A percentile compares a stretch with the other conserved stretches of the same genome.
Conservation (phyloP, 2,113 vertebrate species). For the Actenoides hombroni region DNA sequence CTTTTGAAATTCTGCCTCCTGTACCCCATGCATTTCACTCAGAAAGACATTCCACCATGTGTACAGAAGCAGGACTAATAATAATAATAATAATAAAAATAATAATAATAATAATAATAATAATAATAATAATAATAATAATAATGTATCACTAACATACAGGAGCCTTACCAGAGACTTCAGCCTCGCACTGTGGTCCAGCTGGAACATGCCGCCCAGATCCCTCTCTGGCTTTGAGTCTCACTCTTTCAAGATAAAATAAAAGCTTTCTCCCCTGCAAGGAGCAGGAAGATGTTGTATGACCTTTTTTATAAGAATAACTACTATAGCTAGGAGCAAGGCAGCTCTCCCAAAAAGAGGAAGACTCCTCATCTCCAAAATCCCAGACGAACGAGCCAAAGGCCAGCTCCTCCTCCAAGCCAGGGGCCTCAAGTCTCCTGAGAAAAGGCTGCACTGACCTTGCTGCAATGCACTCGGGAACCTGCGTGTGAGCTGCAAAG, state of each 20-base stretch:
- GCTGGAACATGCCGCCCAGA: neutral
- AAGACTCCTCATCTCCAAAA: neutral
- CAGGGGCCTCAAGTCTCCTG: fast-evolving
- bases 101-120: neutral
- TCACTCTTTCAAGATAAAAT: neutral
- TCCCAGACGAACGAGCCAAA: fast-evolving
- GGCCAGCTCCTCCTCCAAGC: neutral
- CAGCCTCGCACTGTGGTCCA: neutral
- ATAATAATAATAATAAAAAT: neutral
- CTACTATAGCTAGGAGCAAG: neutral
- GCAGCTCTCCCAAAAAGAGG: neutral
- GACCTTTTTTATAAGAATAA: neutral
- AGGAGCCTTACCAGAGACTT: neutral
- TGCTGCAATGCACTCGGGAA: neutral
- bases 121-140: neutral
- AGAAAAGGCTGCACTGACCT: neutral
- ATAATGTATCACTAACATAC: neutral
- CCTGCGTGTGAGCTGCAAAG: fast-evolving
- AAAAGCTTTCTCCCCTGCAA: neutral
- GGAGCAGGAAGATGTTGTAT: neutral
- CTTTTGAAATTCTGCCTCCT: neutral
- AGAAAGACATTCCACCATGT: neutral
- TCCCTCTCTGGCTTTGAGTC: neutral
- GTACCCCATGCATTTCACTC: neutral
- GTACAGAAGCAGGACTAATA: neutral